Base-by-base conservation (phyloP, 2,888 invertebrate genomes). In the Chesias legatella region DNA sequence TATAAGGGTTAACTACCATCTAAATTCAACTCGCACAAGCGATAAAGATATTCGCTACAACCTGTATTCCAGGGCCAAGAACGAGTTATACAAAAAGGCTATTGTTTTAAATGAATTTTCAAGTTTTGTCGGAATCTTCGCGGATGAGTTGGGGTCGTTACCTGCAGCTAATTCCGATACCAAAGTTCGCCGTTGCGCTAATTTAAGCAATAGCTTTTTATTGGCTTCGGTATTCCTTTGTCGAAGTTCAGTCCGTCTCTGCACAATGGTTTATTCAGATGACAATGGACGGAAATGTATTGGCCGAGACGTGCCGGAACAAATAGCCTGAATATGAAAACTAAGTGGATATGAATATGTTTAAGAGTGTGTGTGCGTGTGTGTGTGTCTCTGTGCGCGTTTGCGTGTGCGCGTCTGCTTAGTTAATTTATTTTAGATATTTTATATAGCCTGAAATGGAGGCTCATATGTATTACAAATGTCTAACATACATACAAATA, bases 21-120 rank as follows among this genome's bases (percentile, higher is more conserved):
- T 17, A n/a, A n/a, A n/a, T n/a, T n/a, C 5, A 17, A 17, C 2
- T 17, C 13, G 2, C 13, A 17, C 2, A 5, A 17, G 13, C 5
- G 7, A 7, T n/a, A 7, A 6, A 6, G 6, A 10, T 9, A 29
- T 26, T 26, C 2, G 31, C 6, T 22, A 27, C 27, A 32, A 2
- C 13, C 38, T 38, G 32, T 32, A 27, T n/a, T 7, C 11, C 5
- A 20, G 35, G 32, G 60, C 58, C 60, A 62, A 59, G 60, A 64
- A 58, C 43, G 60, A 69, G 63, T 63, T 70, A 60, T 61, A 59
- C 59, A 45, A 46, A 61, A 63, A 66, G 60, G 58, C 69, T 67
- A 72, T 74, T 78, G 73, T 73, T 75, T 71, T 74, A 72, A 75
- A 76, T 72, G 67, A 71, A 77, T 73, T 67, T 60, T 46, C 54